Base-by-base conservation (phyloP, 1,140 invertebrate genomes). In the Schlechtendalia chinensis region DNA sequence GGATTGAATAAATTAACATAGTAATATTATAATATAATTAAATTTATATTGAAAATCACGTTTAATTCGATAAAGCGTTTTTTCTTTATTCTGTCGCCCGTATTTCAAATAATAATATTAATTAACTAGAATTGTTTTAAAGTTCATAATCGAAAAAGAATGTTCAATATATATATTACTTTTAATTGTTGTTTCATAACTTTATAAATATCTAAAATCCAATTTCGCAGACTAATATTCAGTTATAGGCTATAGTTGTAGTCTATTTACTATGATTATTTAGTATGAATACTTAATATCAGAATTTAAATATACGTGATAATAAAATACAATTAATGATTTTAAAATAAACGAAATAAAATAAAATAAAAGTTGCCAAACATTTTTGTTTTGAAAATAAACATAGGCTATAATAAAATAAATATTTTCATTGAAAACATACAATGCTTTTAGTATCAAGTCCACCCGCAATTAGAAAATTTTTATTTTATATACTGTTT, bases 301-400 rank as follows among this genome's bases (percentile, higher is more conserved):
- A 63, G 61, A 10, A 32, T n/a, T 6, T 32, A 32, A 29, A 32
- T 32, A 22, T 39, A 65, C 32, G 39, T 39, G 32, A 63, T 65
- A 39, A 5, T 47, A n/a, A 45, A n/a, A 47, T 22, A 19, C 16
- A 69, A 47, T 47, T 50, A 14, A 17, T 50, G 19, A 39, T 69
- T 47, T n/a, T n/a, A n/a, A n/a, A 47, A 39, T 47, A 69, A 69
- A 47, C n/a, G 12, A 69, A 69, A 69, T 4, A 47, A 24, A 69
- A 69, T 50, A 50, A 16, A 22, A 24, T 69, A 27, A 50, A 47
- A 16, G n/a, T 69, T 47, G 39, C 14, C 39, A 65, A 65, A 65
- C 61, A 65, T 67, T 67, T 45, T 67, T 45, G 63, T 39, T 67
- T 69, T 12, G 14, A 50, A 69, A 47, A 50, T 50, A 69, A 69